Conservation (phyloP, 2,888 invertebrate genomes). For the Dusona sp. region DNA sequence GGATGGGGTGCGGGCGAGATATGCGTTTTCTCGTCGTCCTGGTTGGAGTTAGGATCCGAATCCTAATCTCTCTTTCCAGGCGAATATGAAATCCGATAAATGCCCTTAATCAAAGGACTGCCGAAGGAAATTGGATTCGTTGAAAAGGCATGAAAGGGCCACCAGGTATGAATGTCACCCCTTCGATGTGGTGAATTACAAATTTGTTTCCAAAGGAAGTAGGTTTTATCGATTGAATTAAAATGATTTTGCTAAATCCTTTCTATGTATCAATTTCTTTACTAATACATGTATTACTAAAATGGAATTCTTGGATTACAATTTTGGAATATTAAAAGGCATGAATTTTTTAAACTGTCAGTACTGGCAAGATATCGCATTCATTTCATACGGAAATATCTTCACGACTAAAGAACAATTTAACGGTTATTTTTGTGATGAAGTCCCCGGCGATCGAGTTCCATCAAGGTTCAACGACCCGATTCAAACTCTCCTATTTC, state of each 20-base stretch:
- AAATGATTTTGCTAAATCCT: background rate
- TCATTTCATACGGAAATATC: constrained; percentile 7
- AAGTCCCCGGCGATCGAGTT: constrained; percentile 47
- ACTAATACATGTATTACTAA: background rate
- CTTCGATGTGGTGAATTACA: background rate
- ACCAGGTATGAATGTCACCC: constrained; percentile 14
- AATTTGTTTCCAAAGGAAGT: background rate
- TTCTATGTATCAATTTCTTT: background rate
- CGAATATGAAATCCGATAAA: constrained; percentile 67
- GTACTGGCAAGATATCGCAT: background rate
- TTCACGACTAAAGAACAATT: constrained; percentile 8
- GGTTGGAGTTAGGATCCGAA: constrained; percentile 61
- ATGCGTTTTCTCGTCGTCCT: constrained; percentile 30
- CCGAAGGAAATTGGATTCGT: constrained; percentile 72
- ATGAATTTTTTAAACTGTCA: background rate
- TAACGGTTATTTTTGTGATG: constrained; percentile 36
- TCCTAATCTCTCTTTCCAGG: constrained; percentile 76
- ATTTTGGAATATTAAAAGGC: background rate
- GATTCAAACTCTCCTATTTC: constrained; percentile 59
- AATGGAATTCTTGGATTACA: background rate
- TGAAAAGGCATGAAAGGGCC: constrained; percentile 32
- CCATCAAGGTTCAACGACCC: constrained; percentile 63
- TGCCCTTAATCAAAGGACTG: constrained; percentile 70
- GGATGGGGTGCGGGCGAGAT: background rate
- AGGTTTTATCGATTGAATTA: background rate